These are phyloP conservation scores for Uropetala carovei DNA, from an alignment of 2,888 invertebrate genomes.

Conservation along the genomic window DNA sequence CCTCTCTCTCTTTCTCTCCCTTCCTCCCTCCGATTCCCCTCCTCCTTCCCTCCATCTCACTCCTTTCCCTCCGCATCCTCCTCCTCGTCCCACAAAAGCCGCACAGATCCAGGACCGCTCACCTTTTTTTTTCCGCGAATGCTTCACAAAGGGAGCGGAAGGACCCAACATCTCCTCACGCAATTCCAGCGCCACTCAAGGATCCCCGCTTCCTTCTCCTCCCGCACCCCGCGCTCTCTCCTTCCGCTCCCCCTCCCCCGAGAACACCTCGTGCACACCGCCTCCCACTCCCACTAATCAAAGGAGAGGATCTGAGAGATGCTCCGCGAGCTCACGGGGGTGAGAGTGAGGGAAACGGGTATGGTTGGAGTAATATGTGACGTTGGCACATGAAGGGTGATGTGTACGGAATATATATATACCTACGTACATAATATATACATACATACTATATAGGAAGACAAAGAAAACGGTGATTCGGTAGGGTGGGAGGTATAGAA, in stretches of 20 bases:
- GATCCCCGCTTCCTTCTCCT: not conserved
- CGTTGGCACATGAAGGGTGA: not conserved
- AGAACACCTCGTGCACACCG: not conserved
- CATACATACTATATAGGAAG: too few species aligned
- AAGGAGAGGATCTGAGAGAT: not conserved
- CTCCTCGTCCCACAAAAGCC: not conserved
- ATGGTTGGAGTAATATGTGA: conserved; percentile 1
- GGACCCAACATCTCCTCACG: not conserved
- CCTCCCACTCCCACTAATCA: not conserved
- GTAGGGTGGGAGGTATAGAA: too few species aligned
- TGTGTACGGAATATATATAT: too few species aligned
- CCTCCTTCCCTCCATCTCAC: too few species aligned
- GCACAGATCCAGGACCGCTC: not conserved
- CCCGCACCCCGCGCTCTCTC: too few species aligned
- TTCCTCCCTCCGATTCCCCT: too few species aligned
- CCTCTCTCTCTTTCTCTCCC: not conserved
- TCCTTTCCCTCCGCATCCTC: not conserved
- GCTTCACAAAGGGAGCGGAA: not conserved
- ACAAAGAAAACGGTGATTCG: too few species aligned
- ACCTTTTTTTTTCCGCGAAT: conserved; percentile 38
- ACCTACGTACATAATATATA: too few species aligned
- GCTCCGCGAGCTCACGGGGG: not conserved
- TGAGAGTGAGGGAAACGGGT: not conserved
- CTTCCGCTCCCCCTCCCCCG: not conserved
- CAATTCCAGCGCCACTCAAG: not conserved